Conservation (phyloP, 2,888 invertebrate species). For the Melikaiella ostensackeni region DNA sequence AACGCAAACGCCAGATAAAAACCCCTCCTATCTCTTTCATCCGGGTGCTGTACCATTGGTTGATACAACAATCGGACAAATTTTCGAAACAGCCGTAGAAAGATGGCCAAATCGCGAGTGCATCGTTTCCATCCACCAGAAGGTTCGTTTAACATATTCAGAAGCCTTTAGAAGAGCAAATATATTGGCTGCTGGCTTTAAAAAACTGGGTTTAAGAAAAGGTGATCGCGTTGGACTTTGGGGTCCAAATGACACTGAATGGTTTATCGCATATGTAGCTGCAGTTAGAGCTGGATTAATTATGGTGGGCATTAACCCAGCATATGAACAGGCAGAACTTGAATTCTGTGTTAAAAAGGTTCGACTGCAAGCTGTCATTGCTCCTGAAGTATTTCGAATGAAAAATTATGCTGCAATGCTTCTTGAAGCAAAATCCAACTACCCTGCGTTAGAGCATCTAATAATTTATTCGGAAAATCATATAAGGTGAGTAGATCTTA, state of each 20-base stretch:
- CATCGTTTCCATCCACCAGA: conserved; percentile 80
- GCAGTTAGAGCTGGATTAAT: conserved; percentile 85
- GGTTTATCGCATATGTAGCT: conserved; percentile 86
- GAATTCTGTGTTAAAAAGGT: conserved; percentile 86
- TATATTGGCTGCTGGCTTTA: conserved; percentile 84
- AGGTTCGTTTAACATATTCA: conserved; percentile 78
- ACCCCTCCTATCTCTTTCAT: conserved; percentile 77
- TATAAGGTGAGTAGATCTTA: conserved; percentile 61
- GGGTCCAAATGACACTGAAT: conserved; percentile 88
- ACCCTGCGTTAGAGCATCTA: conserved; percentile 80
- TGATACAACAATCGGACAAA: conserved; percentile 80
- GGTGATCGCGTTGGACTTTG: conserved; percentile 90
- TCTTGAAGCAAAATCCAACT: conserved; percentile 73
- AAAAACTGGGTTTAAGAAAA: conserved; percentile 82
- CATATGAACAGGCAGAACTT: conserved; percentile 84
- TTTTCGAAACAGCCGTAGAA: conserved; percentile 79
- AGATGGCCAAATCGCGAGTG: conserved; percentile 80
- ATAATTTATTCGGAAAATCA: conserved; percentile 65
- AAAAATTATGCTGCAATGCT: conserved; percentile 85
- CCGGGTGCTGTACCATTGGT: conserved; percentile 78
- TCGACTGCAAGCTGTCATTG: conserved; percentile 83
- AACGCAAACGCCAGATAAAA: neutral
- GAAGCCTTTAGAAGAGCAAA: conserved; percentile 82
- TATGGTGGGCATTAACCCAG: conserved; percentile 88
- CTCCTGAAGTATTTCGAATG: conserved; percentile 81